Base-by-base conservation (phyloP, 2,797 vertebrate genomes). In the Centropyge bicolor region DNA sequence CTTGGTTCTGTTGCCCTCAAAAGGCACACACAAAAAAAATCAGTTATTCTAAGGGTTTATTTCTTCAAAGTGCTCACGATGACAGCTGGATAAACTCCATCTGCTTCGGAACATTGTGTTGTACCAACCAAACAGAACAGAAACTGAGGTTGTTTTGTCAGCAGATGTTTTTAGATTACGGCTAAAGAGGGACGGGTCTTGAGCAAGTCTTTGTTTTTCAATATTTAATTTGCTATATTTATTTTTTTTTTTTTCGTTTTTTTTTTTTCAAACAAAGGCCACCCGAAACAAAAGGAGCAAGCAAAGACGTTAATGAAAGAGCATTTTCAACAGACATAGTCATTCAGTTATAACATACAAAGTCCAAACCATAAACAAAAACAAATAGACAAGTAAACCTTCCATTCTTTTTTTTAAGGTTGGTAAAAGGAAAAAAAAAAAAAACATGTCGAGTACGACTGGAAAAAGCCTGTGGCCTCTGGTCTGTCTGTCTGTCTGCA, bases 381-480 rank as follows among this genome's bases (percentile, higher is more conserved):
- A 56, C 9, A 82, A 71, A 73, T 11, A 35, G 12, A 54, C 24
- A 76, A 77, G 61, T 59, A 27, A 54, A 64, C 49, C 38, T 14
- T 35, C 45, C 6, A 66, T 63, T 71, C 40, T 65, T 70, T 35
- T 31, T 74, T 79, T 78, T 10, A 27, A 43, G 12, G 65, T 54
- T 49, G 66, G 43, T 51, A 55, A 65, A 27, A 48, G 27, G n/a
- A n/a, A n/a, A 62, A 60, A 48, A 63, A 55, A 55, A 31, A 45
- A 41, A 69, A 65, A 41, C 20, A 9, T 65, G 38, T 45, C 57
- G 67, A 31, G 14, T 46, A 24, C 17, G 52, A 7, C 69, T 74
- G 62, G 57, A 85, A 76, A 82, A 75, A 54, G 40, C 52, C 55
- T 20, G 38, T 12, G 73, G 65, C 49, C 27, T 76, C 67, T 54